phyloP scores from a whole-genome alignment of 2,797 vertebrate species.

The Pseudochirops cupreus region DNA sequence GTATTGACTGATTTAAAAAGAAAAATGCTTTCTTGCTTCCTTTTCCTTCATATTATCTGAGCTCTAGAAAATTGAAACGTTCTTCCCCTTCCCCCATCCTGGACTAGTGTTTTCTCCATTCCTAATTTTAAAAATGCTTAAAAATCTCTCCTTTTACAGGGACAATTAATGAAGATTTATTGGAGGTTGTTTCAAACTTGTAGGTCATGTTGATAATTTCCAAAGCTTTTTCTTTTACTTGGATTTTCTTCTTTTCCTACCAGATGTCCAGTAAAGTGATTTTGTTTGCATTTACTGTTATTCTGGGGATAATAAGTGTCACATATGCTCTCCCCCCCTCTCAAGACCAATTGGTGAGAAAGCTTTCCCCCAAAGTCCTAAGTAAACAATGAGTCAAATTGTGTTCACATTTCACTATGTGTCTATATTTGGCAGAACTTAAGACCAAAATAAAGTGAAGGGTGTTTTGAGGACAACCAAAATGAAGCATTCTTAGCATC shows the following conservation, averaged over 20 bases:
- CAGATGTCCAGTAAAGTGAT: background rate
- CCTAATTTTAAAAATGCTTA: background rate
- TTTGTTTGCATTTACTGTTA: background rate
- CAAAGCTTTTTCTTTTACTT: background rate
- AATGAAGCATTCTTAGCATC: background rate
- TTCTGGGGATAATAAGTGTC: background rate
- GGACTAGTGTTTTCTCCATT: background rate
- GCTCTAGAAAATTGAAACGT: background rate
- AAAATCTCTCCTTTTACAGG: background rate
- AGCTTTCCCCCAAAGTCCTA: background rate
- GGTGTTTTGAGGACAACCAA: background rate
- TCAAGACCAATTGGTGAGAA: background rate
- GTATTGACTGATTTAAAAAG: background rate
- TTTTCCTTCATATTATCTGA: background rate
- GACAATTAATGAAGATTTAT: background rate
- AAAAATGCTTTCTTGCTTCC: background rate
- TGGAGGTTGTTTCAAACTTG: background rate
- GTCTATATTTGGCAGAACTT: background rate
- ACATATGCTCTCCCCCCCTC: background rate
- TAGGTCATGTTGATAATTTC: background rate
- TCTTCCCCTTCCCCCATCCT: background rate
- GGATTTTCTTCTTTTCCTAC: background rate
- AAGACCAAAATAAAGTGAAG: background rate
- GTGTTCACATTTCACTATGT: background rate
- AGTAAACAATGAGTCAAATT: background rate